phyloP scores from a whole-genome alignment of 2,113 vertebrate genomes.

The Perca fluviatilis region DNA sequence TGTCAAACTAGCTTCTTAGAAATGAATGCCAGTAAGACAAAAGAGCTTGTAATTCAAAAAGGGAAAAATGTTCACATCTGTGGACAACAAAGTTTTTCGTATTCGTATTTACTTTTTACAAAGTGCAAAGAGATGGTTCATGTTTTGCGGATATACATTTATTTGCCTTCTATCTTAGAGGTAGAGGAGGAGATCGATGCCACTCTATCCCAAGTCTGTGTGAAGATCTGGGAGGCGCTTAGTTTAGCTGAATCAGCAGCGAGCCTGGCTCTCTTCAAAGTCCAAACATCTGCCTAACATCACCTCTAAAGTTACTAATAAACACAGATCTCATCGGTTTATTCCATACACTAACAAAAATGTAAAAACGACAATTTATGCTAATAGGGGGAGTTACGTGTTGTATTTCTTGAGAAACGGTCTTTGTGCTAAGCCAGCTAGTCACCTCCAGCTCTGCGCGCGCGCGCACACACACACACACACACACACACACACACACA shows the following conservation, averaged over 20 bases:
- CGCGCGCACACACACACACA: too few relatives aligned
- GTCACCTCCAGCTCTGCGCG: too few relatives aligned
- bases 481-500: too few relatives aligned
- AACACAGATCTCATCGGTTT: neutral
- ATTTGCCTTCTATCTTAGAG: neutral
- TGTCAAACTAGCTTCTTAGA: too few relatives aligned
- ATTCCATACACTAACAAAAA: neutral
- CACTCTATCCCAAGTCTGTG: too few relatives aligned
- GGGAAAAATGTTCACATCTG: too few relatives aligned
- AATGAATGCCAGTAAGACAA: too few relatives aligned
- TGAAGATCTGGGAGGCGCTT: neutral
- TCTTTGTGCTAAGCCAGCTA: neutral
- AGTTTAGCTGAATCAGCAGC: neutral
- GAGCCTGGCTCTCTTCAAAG: neutral
- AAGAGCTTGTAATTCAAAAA: too few relatives aligned
- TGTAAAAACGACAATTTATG: neutral
- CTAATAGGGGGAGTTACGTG: neutral
- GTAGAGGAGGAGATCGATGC: neutral
- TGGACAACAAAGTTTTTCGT: too few relatives aligned
- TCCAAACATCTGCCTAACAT: neutral
- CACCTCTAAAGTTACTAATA: neutral
- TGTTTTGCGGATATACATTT: neutral
- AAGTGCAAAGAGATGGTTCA: neutral
- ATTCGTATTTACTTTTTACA: neutral
- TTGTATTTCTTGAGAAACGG: neutral